Conservation (phyloP, 1,140 invertebrate species). For the Gerris buenoi region DNA sequence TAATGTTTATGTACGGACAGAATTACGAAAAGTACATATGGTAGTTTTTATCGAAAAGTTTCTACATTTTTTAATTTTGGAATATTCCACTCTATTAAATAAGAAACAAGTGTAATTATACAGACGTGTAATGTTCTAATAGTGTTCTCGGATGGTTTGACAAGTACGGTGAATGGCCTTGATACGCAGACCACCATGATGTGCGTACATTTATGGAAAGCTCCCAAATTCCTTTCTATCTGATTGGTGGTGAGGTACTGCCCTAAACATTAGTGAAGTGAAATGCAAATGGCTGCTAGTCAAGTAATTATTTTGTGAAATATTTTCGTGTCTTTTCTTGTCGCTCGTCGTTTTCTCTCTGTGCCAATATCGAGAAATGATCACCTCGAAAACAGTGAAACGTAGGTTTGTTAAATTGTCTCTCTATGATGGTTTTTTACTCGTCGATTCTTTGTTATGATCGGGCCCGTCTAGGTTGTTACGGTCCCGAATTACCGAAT, state of each 20-base stretch:
- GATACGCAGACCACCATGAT: not conserved
- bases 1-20: no score
- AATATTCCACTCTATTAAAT: no score
- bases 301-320: not conserved
- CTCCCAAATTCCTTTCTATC: constrained; percentile 3
- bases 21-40: no score
- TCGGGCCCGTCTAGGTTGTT: not conserved
- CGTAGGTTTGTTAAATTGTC: constrained; percentile 3
- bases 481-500: not conserved
- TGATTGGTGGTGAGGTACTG: constrained; percentile 3
- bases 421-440: no score
- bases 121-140: no score
- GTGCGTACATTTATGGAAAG: not conserved
- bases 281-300: constrained; percentile 6
- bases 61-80: no score
- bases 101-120: no score
- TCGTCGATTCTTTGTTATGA: no score
- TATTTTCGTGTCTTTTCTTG: not conserved
- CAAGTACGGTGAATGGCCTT: not conserved
- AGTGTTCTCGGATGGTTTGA: no score
- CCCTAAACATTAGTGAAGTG: not conserved
- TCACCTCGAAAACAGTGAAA: not conserved
- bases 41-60: no score
- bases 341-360: no score
- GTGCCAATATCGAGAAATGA: not conserved